Evolutionary conservation across 2,888 invertebrate genomes (phyloP).

Genomic region (Diploptera punctata): DNA sequence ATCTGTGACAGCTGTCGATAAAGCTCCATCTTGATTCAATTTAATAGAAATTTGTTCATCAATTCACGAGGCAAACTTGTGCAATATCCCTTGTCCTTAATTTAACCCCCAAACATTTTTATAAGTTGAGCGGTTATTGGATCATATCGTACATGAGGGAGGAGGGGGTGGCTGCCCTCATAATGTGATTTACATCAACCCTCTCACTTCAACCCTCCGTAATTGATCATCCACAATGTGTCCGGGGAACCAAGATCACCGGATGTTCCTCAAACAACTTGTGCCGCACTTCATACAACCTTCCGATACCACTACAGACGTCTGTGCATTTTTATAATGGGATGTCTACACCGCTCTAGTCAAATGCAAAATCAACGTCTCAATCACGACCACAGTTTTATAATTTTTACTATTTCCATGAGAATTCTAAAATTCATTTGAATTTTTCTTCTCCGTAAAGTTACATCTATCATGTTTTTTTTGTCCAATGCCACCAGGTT

Average conservation of each 20-base stretch:
- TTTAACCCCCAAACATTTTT: slow-evolving; percentile 41
- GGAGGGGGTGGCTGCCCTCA: slow-evolving; percentile 37
- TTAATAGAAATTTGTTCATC: slow-evolving; percentile 61
- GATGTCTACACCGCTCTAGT: too few relatives aligned
- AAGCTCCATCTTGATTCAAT: slow-evolving; percentile 48
- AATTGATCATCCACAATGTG: slow-evolving; percentile 39
- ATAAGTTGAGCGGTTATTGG: slow-evolving; percentile 43
- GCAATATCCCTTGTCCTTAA: slow-evolving; percentile 43
- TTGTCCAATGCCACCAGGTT: too few relatives aligned
- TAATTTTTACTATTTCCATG: too few relatives aligned
- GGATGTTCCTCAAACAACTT: slow-evolving; percentile 8
- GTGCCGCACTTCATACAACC: too few relatives aligned
- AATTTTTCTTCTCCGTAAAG: too few relatives aligned
- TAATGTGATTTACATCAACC: slow-evolving; percentile 42
- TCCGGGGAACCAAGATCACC: background rate
- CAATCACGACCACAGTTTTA: too few relatives aligned
- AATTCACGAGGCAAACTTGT: slow-evolving; percentile 53
- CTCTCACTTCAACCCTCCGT: slow-evolving; percentile 15
- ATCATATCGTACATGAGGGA: slow-evolving; percentile 25
- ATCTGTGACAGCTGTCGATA: slow-evolving; percentile 34
- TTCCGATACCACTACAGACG: too few relatives aligned
- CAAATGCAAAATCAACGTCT: too few relatives aligned
- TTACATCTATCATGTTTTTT: too few relatives aligned
- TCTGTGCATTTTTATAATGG: too few relatives aligned
- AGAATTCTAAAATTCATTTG: too few relatives aligned